These are phyloP conservation scores for Zosterops lateralis DNA, from an alignment of 2,113 vertebrate species.

Conservation along the genomic window DNA sequence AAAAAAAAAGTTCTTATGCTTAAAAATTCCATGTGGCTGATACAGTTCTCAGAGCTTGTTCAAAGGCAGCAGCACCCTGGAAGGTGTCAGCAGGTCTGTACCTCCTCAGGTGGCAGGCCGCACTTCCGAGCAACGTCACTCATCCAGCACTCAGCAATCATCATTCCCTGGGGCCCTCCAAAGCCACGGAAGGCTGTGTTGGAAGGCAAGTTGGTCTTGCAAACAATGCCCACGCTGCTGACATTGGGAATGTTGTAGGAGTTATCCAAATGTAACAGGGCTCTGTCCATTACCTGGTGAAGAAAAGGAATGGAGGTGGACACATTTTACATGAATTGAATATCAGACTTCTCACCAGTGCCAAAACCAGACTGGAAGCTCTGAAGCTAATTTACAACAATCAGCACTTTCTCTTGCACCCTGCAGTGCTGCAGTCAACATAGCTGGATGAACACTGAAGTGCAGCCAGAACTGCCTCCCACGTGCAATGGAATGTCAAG, in stretches of 20 bases:
- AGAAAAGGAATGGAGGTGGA: neutral
- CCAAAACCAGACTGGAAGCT: neutral
- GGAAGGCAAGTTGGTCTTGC: slow-evolving; percentile 91
- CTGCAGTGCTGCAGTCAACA: neutral
- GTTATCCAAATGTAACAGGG: slow-evolving; percentile 93
- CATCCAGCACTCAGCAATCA: slow-evolving; percentile 91
- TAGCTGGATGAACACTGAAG: neutral
- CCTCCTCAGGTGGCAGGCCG: slow-evolving; percentile 82
- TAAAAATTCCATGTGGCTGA: neutral
- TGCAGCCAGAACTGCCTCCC: neutral
- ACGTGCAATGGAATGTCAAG: neutral
- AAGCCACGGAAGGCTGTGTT: slow-evolving; percentile 97
- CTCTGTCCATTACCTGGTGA: slow-evolving; percentile 85
- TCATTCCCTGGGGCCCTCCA: slow-evolving; percentile 92
- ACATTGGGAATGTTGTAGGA: slow-evolving; percentile 89
- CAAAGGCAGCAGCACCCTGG: neutral
- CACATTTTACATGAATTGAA: neutral
- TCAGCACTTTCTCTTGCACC: neutral
- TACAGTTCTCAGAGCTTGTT: neutral
- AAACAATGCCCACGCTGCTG: slow-evolving; percentile 79
- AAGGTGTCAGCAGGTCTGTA: slow-evolving; percentile 18
- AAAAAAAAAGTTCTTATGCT: neutral
- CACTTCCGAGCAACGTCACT: slow-evolving; percentile 81
- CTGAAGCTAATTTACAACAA: neutral
- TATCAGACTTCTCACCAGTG: neutral